These are phyloP conservation scores for Ophion obscuratus DNA, from an alignment of 2,888 invertebrate genomes.

Conservation along the genomic window DNA sequence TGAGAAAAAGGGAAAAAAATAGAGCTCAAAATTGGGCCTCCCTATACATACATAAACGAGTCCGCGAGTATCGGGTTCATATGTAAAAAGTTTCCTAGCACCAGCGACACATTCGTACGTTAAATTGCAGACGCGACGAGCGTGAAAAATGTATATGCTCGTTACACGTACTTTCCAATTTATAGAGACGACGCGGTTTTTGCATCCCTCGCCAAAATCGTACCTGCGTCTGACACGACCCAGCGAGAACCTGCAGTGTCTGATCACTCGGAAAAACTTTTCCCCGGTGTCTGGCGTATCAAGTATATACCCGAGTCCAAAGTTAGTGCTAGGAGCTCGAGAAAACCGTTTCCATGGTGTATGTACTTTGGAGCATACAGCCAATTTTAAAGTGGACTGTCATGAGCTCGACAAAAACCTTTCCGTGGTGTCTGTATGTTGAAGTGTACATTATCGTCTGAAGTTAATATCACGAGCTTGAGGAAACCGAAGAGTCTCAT, in stretches of 20 bases:
- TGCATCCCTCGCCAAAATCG: slow-evolving; percentile 28
- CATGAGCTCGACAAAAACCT: not conserved
- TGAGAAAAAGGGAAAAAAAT: too few species aligned
- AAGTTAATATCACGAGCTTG: not conserved
- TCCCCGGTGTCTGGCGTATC: not conserved
- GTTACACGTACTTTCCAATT: slow-evolving; percentile 29
- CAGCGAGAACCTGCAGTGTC: slow-evolving; percentile 17
- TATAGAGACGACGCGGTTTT: slow-evolving; percentile 46
- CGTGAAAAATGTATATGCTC: slow-evolving; percentile 37
- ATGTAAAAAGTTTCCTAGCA: not conserved
- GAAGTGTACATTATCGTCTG: not conserved
- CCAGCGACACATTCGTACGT: not conserved
- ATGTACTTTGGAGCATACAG: not conserved
- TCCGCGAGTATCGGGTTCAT: not conserved
- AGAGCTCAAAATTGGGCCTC: too few species aligned
- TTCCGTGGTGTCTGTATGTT: not conserved
- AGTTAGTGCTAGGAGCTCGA: not conserved
- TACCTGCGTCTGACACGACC: slow-evolving; percentile 28
- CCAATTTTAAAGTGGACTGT: not conserved
- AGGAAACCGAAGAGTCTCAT: not conserved
- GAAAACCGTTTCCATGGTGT: not conserved
- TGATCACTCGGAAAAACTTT: slow-evolving; percentile 30
- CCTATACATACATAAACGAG: not conserved
- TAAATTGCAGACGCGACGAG: not conserved
- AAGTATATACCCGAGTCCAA: not conserved